Conservation (phyloP, 2,113 vertebrate genomes). For the Plecotus auritus region DNA sequence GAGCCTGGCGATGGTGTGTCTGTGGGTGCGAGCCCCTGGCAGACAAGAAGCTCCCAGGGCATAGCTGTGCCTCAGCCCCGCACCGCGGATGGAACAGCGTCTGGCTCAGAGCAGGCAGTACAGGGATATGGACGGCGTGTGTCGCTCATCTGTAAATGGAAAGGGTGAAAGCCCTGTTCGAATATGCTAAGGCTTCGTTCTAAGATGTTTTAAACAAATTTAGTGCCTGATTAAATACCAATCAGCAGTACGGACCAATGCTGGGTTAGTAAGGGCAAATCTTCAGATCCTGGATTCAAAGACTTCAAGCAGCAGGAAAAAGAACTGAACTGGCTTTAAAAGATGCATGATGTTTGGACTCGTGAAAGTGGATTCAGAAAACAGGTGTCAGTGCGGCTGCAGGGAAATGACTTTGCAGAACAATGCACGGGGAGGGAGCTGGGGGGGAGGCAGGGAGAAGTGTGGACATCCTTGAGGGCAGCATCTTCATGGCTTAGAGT, state of each 20-base stretch:
- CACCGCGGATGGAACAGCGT: neutral
- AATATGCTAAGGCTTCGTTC: neutral
- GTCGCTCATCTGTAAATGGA: neutral
- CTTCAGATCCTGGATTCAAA: neutral
- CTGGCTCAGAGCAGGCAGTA: neutral
- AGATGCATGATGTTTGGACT: neutral
- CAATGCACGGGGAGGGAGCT: no score
- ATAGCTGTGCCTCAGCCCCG: neutral
- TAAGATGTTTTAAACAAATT: neutral
- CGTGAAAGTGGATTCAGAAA: neutral
- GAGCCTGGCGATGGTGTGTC: no score
- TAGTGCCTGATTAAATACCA: neutral
- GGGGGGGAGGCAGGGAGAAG: neutral
- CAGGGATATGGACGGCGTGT: rapidly evolving
- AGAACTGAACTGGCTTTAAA: neutral
- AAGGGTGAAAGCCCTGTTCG: neutral
- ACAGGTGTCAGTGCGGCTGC: neutral
- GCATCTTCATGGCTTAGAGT: neutral
- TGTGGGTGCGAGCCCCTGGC: neutral
- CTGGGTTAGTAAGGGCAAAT: neutral
- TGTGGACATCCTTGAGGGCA: neutral
- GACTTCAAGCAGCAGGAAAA: neutral
- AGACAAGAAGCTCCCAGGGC: neutral
- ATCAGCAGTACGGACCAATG: neutral
- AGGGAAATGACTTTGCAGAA: neutral